Percentiles rank a stretch among this genome's conserved stretches.
Evolutionary conservation across 2,888 invertebrate genomes (phyloP).

Genomic region (Augochlorella aurata): DNA sequence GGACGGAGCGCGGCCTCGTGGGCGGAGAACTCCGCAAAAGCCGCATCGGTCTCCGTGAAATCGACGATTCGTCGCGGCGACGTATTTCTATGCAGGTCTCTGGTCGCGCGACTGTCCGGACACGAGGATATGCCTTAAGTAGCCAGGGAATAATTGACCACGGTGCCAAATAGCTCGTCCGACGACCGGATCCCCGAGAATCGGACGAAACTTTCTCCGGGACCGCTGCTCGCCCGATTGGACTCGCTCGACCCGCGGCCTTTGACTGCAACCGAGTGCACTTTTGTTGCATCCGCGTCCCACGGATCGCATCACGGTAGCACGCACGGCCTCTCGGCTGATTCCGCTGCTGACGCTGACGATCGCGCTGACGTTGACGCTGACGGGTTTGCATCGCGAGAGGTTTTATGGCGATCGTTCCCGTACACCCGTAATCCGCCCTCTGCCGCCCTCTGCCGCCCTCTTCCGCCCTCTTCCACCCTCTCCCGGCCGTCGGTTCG

Average conservation of each 20-base stretch:
- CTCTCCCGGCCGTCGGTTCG: not conserved
- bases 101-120: constrained; percentile 75
- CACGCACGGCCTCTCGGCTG: constrained; percentile 15
- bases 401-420: constrained; percentile 56
- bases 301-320: constrained; percentile 41
- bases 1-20: constrained; percentile 72
- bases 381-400: constrained; percentile 22
- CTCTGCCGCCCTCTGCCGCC: not conserved
- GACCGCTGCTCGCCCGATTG: constrained; percentile 64
- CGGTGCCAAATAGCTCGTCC: not conserved
- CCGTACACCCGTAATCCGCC: not conserved
- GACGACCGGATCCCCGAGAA: not conserved
- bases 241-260: constrained; percentile 71
- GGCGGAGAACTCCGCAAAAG: constrained; percentile 81
- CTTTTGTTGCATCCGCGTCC: constrained; percentile 50
- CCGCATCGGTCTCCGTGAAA: constrained; percentile 81
- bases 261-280: constrained; percentile 50
- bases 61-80: constrained; percentile 79
- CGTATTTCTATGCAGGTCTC: constrained; percentile 75
- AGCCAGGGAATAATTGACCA: constrained; percentile 71
- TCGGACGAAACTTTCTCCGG: constrained; percentile 66
- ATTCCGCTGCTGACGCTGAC: not conserved
- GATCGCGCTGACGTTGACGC: not conserved
- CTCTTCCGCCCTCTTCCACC: not conserved
- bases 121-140: constrained; percentile 71